Percentiles rank a stretch among this genome's conserved stretches.
Conservation (phyloP, 2,113 vertebrate genomes). For the Pseudopodoces humilis region DNA sequence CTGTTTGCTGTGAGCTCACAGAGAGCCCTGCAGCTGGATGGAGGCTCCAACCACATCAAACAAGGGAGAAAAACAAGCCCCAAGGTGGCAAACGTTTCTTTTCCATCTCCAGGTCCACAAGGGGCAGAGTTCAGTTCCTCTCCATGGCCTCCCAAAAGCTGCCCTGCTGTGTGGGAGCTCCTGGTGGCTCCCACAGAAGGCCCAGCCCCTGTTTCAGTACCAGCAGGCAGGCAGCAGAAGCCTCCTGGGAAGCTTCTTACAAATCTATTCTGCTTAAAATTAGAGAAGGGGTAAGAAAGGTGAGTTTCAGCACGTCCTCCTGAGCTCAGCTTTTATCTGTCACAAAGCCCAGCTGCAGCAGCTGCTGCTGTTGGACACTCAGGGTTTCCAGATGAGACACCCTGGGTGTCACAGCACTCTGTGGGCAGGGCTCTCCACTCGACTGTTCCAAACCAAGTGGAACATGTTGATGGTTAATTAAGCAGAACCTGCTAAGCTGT, state of each 20-base stretch:
- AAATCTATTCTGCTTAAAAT: neutral
- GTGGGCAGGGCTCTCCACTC: conserved; percentile 30
- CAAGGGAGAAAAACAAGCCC: neutral
- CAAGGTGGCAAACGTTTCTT: neutral
- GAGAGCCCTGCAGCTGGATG: neutral
- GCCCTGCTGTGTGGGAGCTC: neutral
- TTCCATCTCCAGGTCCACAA: neutral
- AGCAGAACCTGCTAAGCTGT: conserved; percentile 17
- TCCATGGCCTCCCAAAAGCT: neutral
- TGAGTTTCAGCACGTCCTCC: neutral
- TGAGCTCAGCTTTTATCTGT: neutral
- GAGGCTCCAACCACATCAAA: neutral
- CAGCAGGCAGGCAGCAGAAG: neutral
- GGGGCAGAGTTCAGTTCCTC: neutral
- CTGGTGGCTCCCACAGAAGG: neutral
- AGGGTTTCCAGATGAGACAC: conserved; percentile 69
- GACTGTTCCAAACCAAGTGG: conserved; percentile 59
- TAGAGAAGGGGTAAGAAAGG: neutral
- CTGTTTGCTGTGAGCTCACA: accelerated
- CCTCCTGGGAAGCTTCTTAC: neutral
- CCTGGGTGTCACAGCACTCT: neutral
- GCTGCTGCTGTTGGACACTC: conserved; percentile 49
- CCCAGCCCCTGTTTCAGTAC: accelerated
- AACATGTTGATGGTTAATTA: conserved; percentile 12
- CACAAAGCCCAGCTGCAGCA: neutral